Percentiles rank a stretch among this genome's conserved stretches.
Conservation (phyloP, 2,113 vertebrate genomes). For the Coregonus clupeaformis region DNA sequence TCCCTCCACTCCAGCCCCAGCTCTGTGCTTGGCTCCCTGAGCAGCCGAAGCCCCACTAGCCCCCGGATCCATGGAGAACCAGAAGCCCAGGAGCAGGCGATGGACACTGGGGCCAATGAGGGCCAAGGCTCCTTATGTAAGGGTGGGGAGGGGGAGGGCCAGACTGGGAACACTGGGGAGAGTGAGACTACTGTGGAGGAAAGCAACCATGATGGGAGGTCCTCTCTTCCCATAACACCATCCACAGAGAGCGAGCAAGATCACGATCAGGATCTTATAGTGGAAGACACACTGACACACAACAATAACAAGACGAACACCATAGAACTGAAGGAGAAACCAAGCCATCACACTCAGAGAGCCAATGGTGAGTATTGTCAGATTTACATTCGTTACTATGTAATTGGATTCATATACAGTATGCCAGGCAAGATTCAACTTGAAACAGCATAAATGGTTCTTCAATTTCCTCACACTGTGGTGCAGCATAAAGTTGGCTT, state of each 20-base stretch:
- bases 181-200: conserved; percentile 15
- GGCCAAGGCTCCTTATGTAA: conserved; percentile 9
- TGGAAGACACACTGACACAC: conserved; percentile 63
- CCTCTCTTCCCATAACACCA: conserved; percentile 42
- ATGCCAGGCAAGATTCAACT: neutral
- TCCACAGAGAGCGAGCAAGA: conserved; percentile 40
- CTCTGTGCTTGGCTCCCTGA: conserved; percentile 71
- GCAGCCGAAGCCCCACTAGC: conserved; percentile 64
- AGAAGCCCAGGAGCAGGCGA: neutral
- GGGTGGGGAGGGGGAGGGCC: conserved; percentile 16
- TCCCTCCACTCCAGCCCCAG: conserved; percentile 79
- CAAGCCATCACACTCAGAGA: conserved; percentile 25
- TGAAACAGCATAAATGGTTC: too few species aligned
- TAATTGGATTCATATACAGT: neutral
- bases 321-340: conserved; percentile 49
- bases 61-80: conserved; percentile 34
- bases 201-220: conserved; percentile 9
- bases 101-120: conserved; percentile 16
- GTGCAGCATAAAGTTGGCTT: neutral
- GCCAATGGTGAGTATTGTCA: conserved; percentile 60
- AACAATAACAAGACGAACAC: conserved; percentile 71
- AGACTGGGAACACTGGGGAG: conserved; percentile 10
- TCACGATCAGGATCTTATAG: conserved; percentile 49
- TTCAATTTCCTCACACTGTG: neutral
- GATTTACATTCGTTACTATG: neutral